These are phyloP conservation scores for Antennarius striatus DNA, from an alignment of 2,113 vertebrate species.

Conservation along the genomic window DNA sequence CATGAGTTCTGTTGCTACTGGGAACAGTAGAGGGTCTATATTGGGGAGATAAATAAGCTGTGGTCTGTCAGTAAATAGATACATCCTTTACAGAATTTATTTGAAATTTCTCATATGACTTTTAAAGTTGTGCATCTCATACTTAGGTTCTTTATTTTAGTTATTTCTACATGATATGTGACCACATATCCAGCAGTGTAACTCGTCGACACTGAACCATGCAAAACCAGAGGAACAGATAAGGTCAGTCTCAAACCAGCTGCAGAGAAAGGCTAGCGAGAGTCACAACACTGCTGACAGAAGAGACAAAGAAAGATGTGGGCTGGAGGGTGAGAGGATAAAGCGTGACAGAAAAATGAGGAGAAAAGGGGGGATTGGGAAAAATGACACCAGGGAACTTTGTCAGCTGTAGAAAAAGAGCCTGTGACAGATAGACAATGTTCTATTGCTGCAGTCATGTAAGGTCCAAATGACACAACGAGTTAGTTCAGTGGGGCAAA, in stretches of 20 bases:
- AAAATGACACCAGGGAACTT: constrained; percentile 31
- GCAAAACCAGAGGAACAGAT: constrained; percentile 60
- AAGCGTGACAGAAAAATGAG: constrained; percentile 18
- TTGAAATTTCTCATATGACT: too few relatives aligned
- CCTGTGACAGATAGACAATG: constrained; percentile 37
- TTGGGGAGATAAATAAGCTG: too few relatives aligned
- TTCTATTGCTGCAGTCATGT: constrained; percentile 62
- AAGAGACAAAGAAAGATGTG: constrained; percentile 42
- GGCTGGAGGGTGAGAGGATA: constrained; percentile 20
- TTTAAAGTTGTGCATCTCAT: too few relatives aligned
- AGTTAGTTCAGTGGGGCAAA: constrained; percentile 42
- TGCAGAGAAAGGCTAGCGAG: constrained; percentile 62
- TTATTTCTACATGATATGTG: constrained; percentile 3
- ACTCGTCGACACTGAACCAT: constrained; percentile 8
- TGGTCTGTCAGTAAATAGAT: too few relatives aligned
- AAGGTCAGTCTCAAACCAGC: constrained; percentile 66
- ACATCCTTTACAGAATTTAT: too few relatives aligned
- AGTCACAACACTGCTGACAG: constrained; percentile 29
- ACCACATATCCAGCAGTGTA: neutral
- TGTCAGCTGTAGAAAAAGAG: constrained; percentile 56
- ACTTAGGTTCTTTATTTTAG: too few relatives aligned
- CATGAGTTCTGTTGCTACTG: too few relatives aligned
- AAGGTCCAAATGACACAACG: constrained; percentile 53
- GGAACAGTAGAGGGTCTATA: too few relatives aligned
- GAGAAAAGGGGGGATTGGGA: constrained; percentile 9